Percentiles rank a stretch among this genome's conserved stretches.
Evolutionary conservation across 2,888 invertebrate genomes (phyloP).

Genomic region (Andrena praecox): DNA sequence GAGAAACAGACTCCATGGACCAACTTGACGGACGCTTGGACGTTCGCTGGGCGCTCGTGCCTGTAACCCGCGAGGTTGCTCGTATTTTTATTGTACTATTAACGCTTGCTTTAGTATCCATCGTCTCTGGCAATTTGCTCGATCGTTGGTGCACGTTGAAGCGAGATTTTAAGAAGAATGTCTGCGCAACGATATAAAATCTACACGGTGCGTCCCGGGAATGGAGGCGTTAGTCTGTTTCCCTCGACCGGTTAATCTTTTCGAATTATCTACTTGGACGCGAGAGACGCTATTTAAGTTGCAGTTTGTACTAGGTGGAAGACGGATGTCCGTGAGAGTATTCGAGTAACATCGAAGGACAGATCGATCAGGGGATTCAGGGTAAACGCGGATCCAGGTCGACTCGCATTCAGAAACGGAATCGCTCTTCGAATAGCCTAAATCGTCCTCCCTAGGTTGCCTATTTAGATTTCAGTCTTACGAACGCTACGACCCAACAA

Average conservation of each 20-base stretch:
- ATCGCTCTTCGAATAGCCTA: constrained; percentile 23
- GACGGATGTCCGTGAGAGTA: constrained; percentile 74
- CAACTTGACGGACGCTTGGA: not conserved
- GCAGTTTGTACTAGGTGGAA: constrained; percentile 81
- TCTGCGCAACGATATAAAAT: not conserved
- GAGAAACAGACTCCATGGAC: constrained; percentile 22
- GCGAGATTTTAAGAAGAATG: constrained; percentile 1
- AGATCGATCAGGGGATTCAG: constrained; percentile 39
- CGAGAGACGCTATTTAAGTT: constrained; percentile 66
- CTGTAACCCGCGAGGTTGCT: constrained; percentile 1
- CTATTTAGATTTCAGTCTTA: constrained; percentile 60
- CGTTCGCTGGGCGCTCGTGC: not conserved
- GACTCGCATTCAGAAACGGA: constrained; percentile 28
- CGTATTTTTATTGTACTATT: not conserved
- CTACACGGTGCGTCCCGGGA: not conserved
- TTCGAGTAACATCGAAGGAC: constrained; percentile 59
- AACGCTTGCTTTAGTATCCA: not conserved
- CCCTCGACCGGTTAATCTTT: constrained; percentile 17
- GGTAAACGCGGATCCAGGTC: constrained; percentile 27
- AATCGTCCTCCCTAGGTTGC: constrained; percentile 15
- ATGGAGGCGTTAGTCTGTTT: constrained; percentile 20
- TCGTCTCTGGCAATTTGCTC: not conserved
- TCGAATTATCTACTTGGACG: constrained; percentile 63
- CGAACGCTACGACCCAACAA: constrained; percentile 32
- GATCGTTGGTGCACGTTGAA: not conserved